These are phyloP conservation scores for pig (Sus scrofa) DNA, from an alignment of 2,113 vertebrate genomes.

Conservation along the genomic window T2T-Sscrofa CM000830.6:17961001-17961500, in stretches of 20 bases:
- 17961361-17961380: slow-evolving; percentile 36
- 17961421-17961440: slow-evolving; percentile 15
- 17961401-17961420: slow-evolving; percentile 30
- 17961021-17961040: neutral
- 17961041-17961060: neutral
- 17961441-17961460: slow-evolving; percentile 8
- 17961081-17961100: too few species aligned
- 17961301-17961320: neutral
- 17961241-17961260: neutral
- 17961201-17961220: neutral
- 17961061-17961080: neutral
- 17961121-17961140: neutral
- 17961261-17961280: neutral
- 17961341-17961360: too few species aligned
- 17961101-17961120: neutral
- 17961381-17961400: slow-evolving; percentile 42
- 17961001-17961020: too few species aligned
- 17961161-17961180: neutral
- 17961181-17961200: neutral
- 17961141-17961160: neutral
- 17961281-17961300: neutral
- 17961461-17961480: slow-evolving; percentile 30
- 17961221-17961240: neutral
- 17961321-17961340: neutral
- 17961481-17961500: neutral